Evolutionary conservation across 2,888 invertebrate species (phyloP).

Genomic region (Schrankia costaestrigalis): DNA sequence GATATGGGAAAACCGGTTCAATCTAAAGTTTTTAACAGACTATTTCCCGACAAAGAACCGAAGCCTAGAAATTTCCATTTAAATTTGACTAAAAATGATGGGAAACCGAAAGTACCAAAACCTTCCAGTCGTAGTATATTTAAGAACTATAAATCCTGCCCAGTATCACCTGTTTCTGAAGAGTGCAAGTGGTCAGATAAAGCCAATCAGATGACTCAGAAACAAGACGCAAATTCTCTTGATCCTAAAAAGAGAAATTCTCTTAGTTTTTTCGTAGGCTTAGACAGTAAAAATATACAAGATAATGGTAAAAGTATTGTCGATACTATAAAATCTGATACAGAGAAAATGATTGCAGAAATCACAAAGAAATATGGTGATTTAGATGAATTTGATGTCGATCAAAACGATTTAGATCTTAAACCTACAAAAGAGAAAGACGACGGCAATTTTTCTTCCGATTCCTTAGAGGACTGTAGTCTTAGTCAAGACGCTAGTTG

Average conservation of each 20-base stretch:
- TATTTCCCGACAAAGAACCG: slow-evolving; percentile 63
- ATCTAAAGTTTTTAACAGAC: slow-evolving; percentile 69
- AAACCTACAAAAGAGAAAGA: slow-evolving; percentile 75
- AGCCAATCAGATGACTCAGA: slow-evolving; percentile 39
- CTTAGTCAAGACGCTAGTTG: slow-evolving; percentile 77
- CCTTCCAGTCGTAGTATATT: slow-evolving; percentile 77
- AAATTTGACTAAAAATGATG: slow-evolving; percentile 54
- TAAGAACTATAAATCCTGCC: slow-evolving; percentile 87
- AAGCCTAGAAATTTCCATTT: slow-evolving; percentile 68
- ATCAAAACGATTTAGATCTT: slow-evolving; percentile 55
- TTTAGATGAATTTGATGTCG: slow-evolving; percentile 72
- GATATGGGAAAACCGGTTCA: slow-evolving; percentile 59
- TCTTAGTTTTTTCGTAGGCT: slow-evolving; percentile 83
- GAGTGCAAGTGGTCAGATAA: slow-evolving; percentile 84
- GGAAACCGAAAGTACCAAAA: slow-evolving; percentile 61
- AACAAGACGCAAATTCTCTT: slow-evolving; percentile 56
- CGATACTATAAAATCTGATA: slow-evolving; percentile 82
- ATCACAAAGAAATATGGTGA: slow-evolving; percentile 83
- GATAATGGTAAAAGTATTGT: slow-evolving; percentile 79
- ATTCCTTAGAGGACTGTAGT: slow-evolving; percentile 87
- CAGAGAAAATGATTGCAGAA: slow-evolving; percentile 84
- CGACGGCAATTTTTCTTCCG: slow-evolving; percentile 88
- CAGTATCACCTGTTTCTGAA: slow-evolving; percentile 91
- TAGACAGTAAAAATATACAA: slow-evolving; percentile 71
- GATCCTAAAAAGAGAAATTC: slow-evolving; percentile 81